Evolutionary conservation across 2,888 invertebrate species (phyloP), one percentile per base, ranked within the genome.

Genomic region (Antitype chi): DNA sequence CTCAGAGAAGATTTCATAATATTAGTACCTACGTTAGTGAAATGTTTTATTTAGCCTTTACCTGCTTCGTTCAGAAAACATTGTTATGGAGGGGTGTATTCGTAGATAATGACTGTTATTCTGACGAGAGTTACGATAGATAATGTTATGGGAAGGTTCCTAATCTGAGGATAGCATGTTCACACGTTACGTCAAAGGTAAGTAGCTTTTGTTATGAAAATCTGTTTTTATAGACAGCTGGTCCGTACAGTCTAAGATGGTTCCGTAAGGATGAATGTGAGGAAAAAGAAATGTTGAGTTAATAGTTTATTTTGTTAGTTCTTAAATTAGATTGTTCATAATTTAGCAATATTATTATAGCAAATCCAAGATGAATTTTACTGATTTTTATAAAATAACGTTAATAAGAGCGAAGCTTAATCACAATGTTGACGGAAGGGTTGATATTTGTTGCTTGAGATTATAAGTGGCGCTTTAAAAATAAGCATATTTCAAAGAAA

Each of bases 101-200:
- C 25, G n/a, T 63, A 55, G 43, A 57, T 53, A 68, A 70, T 59
- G 47, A 13, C 28, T 17, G 70, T 28, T 68, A 49, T 68, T 68
- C 15, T 64, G 60, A 25, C 13, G 57, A 68, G 47, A 38, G 38
- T 32, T 62, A 49, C 28, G 8, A 47, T 23, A 32, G 1, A 59
- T 57, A 47, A 17, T 28, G 13, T 38, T 28, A 23, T 38, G n/a
- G 17, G 23, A 17, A 74, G 38, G 64, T 20, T 6, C 32, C 9
- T 85, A 81, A 87, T 81, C 66, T 52, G 38, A 63, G 73, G 9
- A 67, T 87, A 55, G 87, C 85, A 85, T 85, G 85, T 64, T n/a
- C 25, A 23, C 6, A 17, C 32, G 57, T 28, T 17, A 55, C 64
- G 49, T 32, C 49, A 59, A 23, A 20, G 49, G 28, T 15, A 1